Evolutionary conservation across 2,113 vertebrate species (phyloP), one percentile per base, ranked within the genome.

Genomic region (Xyliphius kryptos): DNA sequence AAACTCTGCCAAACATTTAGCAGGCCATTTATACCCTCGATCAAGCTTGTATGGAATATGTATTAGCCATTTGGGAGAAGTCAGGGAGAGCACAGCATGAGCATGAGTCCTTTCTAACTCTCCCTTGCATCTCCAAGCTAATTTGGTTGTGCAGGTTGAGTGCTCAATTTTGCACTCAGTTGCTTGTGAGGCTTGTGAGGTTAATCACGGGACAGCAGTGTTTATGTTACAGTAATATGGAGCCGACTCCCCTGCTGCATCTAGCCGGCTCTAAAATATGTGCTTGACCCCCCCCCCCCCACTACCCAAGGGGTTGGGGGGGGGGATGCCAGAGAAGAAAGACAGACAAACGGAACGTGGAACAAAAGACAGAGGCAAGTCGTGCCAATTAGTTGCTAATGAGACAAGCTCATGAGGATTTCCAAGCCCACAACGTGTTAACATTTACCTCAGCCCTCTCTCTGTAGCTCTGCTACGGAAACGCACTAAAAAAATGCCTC

Each of bases 351-450:
- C 72, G 81, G 85, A 83, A 79, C 68, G 82, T 77, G 76, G 79
- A 85, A 85, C 78, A 84, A 85, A 85, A 83, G 81, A 82, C 55
- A 70, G 63, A 81, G 71, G 78, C 83, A 87, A 86, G 85, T 87
- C 86, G 81, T 73, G 80, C 82, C 88, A 90, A 82, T 90, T 91
- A 88, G 82, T 84, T 79, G 80, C 87, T 93, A 91, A 87, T 91
- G 87, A 92, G 83, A 84, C 85, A 84, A 65, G 71, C 70, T 79
- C 85, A 85, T 89, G 88, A 92, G 76, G 78, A 86, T 82, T 87
- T 84, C 70, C 82, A 86, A 91, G 77, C 79, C 77, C 79, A 72
- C 82, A 89, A 87, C 71, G 73, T 86, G 89, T 76, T 84, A 82
- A 76, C 78, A 52, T 85, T 78, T 85, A 88, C 71, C 75, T 79